Conservation (phyloP, 2,113 vertebrate species). For the Isurus oxyrinchus region DNA sequence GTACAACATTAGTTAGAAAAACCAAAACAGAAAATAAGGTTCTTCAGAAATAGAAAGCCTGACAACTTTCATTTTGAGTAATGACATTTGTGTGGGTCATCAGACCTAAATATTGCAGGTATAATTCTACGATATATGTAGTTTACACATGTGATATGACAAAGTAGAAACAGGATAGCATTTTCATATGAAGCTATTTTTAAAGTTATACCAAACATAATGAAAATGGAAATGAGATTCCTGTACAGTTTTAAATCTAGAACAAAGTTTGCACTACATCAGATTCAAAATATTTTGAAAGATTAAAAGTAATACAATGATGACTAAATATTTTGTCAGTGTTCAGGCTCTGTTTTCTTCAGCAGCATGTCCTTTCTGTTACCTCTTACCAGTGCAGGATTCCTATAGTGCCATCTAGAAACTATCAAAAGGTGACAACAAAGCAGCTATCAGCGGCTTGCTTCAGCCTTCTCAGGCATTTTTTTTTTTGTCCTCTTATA, state of each 20-base stretch:
- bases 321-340: background rate
- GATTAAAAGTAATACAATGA: background rate
- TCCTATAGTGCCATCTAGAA: conserved; percentile 5
- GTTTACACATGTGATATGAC: background rate
- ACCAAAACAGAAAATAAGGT: background rate
- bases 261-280: background rate
- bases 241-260: background rate
- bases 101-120: background rate
- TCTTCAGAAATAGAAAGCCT: background rate
- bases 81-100: background rate
- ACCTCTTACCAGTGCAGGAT: background rate
- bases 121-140: background rate
- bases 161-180: background rate
- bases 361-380: conserved; percentile 3
- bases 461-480: background rate
- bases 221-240: background rate
- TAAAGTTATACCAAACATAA: background rate
- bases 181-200: background rate
- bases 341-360: background rate
- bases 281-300: conserved; percentile 1
- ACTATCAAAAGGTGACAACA: conserved; percentile 14
- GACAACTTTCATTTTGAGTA: background rate
- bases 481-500: conserved; percentile 31
- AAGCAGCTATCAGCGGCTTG: background rate
- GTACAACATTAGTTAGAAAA: background rate